Evolutionary conservation across 1,140 invertebrate genomes (phyloP).

Genomic region (Pseudachorutes palmiensis): DNA sequence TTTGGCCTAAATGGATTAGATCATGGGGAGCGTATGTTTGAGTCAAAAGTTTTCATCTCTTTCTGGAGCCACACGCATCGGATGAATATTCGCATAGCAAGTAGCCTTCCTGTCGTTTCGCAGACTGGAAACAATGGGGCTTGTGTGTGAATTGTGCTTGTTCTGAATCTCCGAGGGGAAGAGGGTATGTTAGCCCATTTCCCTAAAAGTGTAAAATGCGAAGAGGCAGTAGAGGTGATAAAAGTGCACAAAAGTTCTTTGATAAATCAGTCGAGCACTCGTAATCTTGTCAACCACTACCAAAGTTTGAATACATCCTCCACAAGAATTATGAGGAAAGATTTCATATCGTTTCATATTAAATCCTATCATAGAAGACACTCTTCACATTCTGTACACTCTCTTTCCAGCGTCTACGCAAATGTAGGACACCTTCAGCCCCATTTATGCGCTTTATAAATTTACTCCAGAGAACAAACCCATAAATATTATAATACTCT

Average conservation of each 20-base stretch:
- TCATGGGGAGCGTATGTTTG: too few relatives aligned
- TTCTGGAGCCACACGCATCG: too few relatives aligned
- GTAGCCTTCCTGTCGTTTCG: too few relatives aligned
- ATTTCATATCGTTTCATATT: slow-evolving; percentile 13
- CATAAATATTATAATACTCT: not conserved
- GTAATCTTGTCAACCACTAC: slow-evolving; percentile 33
- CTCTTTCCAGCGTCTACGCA: not conserved
- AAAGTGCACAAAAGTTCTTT: slow-evolving; percentile 32
- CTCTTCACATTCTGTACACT: not conserved
- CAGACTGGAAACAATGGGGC: too few relatives aligned
- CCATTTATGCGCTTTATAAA: too few relatives aligned
- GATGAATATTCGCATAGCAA: too few relatives aligned
- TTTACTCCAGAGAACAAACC: not conserved
- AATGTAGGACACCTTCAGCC: too few relatives aligned
- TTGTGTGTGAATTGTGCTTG: too few relatives aligned
- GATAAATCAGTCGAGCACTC: slow-evolving; percentile 31
- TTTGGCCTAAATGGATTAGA: too few relatives aligned
- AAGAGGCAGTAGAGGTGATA: slow-evolving; percentile 27
- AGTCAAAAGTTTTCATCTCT: too few relatives aligned
- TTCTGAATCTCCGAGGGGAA: not conserved
- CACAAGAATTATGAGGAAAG: slow-evolving; percentile 24
- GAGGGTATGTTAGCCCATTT: not conserved
- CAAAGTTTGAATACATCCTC: slow-evolving; percentile 32
- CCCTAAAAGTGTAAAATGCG: not conserved
- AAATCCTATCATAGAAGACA: slow-evolving; percentile 1